Conservation (phyloP, 2,113 vertebrate genomes). For the Cyanistes caeruleus region DNA sequence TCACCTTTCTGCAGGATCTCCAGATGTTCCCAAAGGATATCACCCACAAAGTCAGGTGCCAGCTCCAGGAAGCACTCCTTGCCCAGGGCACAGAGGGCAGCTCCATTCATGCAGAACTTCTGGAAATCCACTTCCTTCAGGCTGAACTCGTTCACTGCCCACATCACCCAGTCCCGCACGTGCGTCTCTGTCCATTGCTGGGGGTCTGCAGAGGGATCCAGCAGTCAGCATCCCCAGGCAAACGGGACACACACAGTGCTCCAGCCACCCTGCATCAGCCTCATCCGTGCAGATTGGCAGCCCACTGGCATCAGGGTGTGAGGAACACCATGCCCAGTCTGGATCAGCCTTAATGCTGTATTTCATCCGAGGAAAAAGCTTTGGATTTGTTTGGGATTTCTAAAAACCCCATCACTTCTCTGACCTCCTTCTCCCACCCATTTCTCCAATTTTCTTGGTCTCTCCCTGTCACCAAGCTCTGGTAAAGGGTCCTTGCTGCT, state of each 20-base stretch:
- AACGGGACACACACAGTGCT: not conserved
- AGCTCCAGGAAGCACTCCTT: constrained; percentile 97
- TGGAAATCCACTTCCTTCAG: constrained; percentile 96
- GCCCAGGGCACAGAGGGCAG: constrained; percentile 90
- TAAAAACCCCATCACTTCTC: not conserved
- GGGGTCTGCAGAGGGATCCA: constrained; percentile 81
- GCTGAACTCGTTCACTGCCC: constrained; percentile 98
- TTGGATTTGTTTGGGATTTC: not conserved
- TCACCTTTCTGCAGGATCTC: constrained; percentile 99
- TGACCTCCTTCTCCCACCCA: not conserved
- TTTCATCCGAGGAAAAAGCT: not conserved
- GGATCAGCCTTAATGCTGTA: accelerated
- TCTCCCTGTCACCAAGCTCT: not conserved
- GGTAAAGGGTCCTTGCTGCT: not conserved
- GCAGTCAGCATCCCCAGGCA: not conserved
- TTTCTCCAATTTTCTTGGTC: not conserved
- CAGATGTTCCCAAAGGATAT: constrained; percentile 98
- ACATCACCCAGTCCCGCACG: constrained; percentile 93
- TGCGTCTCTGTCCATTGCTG: constrained; percentile 94
- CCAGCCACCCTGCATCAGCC: not conserved
- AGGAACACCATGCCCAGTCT: not conserved
- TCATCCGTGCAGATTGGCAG: accelerated
- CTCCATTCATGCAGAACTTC: constrained; percentile 94
- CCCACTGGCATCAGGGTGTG: not conserved
- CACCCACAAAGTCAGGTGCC: constrained; percentile 96